Evolutionary conservation across 2,113 vertebrate genomes (phyloP).

Genomic region (Ondatra zibethicus): DNA sequence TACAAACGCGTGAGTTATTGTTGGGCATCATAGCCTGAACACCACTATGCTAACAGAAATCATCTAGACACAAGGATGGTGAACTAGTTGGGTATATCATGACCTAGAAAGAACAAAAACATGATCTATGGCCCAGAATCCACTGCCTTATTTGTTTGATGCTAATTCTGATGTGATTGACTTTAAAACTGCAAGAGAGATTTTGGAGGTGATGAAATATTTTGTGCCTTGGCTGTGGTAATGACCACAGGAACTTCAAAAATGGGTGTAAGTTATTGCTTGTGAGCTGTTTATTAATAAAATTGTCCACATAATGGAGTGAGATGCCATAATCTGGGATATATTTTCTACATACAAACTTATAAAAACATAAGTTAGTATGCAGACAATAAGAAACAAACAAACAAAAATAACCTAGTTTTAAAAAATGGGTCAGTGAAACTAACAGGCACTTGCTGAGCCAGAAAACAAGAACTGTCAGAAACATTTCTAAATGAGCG

Average conservation of each 20-base stretch:
- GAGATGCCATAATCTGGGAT: neutral
- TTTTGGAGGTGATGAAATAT: neutral
- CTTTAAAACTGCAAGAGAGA: neutral
- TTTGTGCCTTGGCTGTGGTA: too few species aligned
- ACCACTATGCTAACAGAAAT: neutral
- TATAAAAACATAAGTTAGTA: neutral
- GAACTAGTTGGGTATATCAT: neutral
- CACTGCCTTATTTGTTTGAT: neutral
- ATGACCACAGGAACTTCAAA: neutral
- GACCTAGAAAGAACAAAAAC: neutral
- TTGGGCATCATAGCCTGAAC: neutral
- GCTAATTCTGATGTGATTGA: neutral
- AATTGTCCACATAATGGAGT: neutral
- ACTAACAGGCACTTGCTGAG: neutral
- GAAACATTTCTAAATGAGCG: neutral
- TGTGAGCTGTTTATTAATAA: neutral
- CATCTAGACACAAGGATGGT: neutral
- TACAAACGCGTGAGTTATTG: neutral
- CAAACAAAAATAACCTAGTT: neutral
- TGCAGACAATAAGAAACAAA: neutral
- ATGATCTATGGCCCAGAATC: neutral
- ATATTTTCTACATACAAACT: neutral
- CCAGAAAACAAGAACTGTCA: neutral
- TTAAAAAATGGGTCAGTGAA: neutral
- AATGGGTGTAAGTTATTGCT: neutral